Conservation (phyloP, 2,797 vertebrate genomes). For the Typhlichthys subterraneus region DNA sequence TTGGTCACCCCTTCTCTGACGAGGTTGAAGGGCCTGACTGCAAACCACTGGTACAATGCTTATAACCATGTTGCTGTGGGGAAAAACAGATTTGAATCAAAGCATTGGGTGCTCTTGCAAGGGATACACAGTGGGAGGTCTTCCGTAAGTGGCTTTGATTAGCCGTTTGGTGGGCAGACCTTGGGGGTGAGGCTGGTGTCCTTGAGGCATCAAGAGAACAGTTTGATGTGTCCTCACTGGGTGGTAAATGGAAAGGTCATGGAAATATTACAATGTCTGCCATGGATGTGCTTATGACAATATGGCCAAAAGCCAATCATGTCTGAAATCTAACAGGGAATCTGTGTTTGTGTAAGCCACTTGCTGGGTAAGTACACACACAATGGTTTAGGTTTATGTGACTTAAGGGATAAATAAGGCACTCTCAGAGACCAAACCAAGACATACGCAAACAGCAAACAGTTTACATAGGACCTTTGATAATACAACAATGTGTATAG, state of each 20-base stretch:
- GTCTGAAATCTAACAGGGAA: background rate
- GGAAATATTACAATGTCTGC: slow-evolving; percentile 49
- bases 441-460: no score
- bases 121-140: slow-evolving; percentile 38
- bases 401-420: no score
- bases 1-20: no score
- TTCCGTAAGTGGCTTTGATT: slow-evolving; percentile 65
- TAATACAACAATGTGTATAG: no score
- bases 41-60: background rate
- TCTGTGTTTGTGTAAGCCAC: background rate
- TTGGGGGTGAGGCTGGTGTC: slow-evolving; percentile 21
- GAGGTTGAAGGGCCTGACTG: no score
- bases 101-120: slow-evolving; percentile 29
- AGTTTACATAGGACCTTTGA: no score
- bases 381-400: no score
- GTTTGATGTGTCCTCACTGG: slow-evolving; percentile 70
- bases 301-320: slow-evolving; percentile 16
- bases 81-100: slow-evolving; percentile 41
- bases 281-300: slow-evolving; percentile 26
- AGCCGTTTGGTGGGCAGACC: slow-evolving; percentile 31
- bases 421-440: no score
- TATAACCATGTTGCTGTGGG: slow-evolving; percentile 14
- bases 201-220: slow-evolving; percentile 50
- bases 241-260: slow-evolving; percentile 51
- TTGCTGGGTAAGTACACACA: no score